Base-by-base conservation (phyloP, 2,797 vertebrate genomes). In the Gymnoscopelus braueri region DNA sequence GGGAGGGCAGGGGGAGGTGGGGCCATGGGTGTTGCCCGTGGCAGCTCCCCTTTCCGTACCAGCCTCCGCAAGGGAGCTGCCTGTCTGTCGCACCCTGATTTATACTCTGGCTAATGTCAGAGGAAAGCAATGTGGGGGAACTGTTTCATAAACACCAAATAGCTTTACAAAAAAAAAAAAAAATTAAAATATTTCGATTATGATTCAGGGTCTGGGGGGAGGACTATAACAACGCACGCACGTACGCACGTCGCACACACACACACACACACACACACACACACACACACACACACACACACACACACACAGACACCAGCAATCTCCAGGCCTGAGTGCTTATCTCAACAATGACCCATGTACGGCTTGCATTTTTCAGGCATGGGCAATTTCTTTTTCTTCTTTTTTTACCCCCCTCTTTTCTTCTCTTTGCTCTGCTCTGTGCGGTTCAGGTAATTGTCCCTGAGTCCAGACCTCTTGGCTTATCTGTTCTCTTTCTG, bases 21-120 rank as follows among this genome's bases (percentile, higher is more conserved):
- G 92, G 90, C 84, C 90, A 89, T 92, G 93, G 93, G 95, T 91
- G 93, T 93, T 92, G 95, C 94, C 94, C 86, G 88, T 92, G 94
- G 93, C 93, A 78, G 88, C 94, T 89, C 93, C 85, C 90, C 92
- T 92, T 87, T 85, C 92, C 90, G 95, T 98, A 98, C 96, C 95
- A 97, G 96, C 88, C 96, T 92, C 94, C 94, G 79, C 94, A 94
- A 95, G 95, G 95, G 94, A 95, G 94, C 94, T 95, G 94, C 94
- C 95, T 89, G 80, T 89, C 89, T 83, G 75, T 87, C 78, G 68
- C 74, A 52, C 57, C 55, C 86, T 96, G 96, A 97, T 97, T 97
- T 96, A 97, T 95, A 87, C 91, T 81, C 78, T 6, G 74, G 90
- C 91, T 93, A 92, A 91, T 94, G 94, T 96, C 95, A 94, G 80